A percentile compares a stretch with the other conserved stretches of the same genome.
Conservation (phyloP, 2,888 invertebrate species). For the Tiliacea aurago region DNA sequence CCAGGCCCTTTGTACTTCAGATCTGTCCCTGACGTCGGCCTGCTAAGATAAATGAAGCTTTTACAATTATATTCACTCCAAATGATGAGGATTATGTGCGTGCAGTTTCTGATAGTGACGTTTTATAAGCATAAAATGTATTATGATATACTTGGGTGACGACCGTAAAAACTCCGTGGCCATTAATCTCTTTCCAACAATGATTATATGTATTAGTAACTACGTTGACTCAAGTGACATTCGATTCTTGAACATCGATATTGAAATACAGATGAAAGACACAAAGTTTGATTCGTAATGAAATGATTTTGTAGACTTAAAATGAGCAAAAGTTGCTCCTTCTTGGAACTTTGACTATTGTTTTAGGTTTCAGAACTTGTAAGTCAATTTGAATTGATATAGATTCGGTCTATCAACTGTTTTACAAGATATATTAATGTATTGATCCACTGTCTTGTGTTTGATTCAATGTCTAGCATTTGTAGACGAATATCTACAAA, state of each 20-base stretch:
- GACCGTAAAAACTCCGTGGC: slow-evolving; percentile 19
- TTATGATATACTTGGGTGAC: slow-evolving; percentile 13
- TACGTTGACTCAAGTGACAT: slow-evolving; percentile 37
- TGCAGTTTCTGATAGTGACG: slow-evolving; percentile 53
- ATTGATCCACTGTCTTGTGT: background rate
- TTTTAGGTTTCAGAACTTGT: slow-evolving; percentile 42
- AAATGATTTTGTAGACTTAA: slow-evolving; percentile 35
- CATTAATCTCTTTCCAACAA: slow-evolving; percentile 27
- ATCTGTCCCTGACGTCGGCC: slow-evolving; percentile 82
- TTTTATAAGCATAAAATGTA: slow-evolving; percentile 30
- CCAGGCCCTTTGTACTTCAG: slow-evolving; percentile 78
- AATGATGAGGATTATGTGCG: slow-evolving; percentile 57
- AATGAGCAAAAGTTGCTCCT: slow-evolving; percentile 42
- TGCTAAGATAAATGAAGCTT: slow-evolving; percentile 84
- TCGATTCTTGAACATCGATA: slow-evolving; percentile 43
- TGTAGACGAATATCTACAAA: background rate
- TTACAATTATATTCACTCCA: slow-evolving; percentile 83
- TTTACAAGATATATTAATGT: slow-evolving; percentile 1
- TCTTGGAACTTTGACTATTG: slow-evolving; percentile 27
- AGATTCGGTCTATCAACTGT: slow-evolving; percentile 15
- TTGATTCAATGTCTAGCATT: no score
- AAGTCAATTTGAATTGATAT: slow-evolving; percentile 43
- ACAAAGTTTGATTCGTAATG: slow-evolving; percentile 35
- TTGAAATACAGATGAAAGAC: slow-evolving; percentile 48
- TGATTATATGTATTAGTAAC: slow-evolving; percentile 8